Base-by-base conservation (phyloP, 2,888 invertebrate genomes). In the Patella pellucida region DNA sequence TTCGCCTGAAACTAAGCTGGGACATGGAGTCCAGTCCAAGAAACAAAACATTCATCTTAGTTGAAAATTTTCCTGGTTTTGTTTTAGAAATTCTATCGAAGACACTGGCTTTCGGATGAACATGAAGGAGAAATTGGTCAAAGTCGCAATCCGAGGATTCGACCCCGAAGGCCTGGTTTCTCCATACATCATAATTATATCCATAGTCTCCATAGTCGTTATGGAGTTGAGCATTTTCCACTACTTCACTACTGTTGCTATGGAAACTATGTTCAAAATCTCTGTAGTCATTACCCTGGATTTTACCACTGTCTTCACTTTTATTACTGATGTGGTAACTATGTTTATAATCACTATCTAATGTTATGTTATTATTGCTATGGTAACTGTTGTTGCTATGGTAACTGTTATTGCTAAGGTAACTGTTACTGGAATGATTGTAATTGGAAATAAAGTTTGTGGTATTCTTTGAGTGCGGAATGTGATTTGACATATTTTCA, bases 1-100 rank as follows among this genome's bases (percentile, higher is more conserved):
- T 87, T 67, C 88, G 76, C 69, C 86, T 85, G 75, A 83, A 88
- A 2, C 85, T 78, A 73, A 88, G 68, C 68, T 88, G 87, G 1
- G 89, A 89, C 83, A 90, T 82, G 27, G 89, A 89, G 75, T 89
- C 88, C 11, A 89, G 72, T 3, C 85, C 87, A 75, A 89, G 79
- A 72, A 89, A 84, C n/a, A 89, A 78, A 11, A 89, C 86, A 79
- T 88, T 87, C 79, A 86, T 76, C 23, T 92, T 89, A 16, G 71
- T 72, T 16, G 72, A 54, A n/a, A 50, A 54, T 2, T 69, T 31
- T 12, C 70, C 62, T 54, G 67, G 27, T 51, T 75, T 68, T 11
- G 74, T 62, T 16, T 81, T 79, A 3, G 76, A 51, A 15, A 84
- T 82, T 31, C 87, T 78, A n/a, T 84, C 76, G 71, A 86, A 83